These are phyloP conservation scores for Dicrostonyx torquatus DNA, from an alignment of 2,797 vertebrate genomes.

Conservation along the genomic window DNA sequence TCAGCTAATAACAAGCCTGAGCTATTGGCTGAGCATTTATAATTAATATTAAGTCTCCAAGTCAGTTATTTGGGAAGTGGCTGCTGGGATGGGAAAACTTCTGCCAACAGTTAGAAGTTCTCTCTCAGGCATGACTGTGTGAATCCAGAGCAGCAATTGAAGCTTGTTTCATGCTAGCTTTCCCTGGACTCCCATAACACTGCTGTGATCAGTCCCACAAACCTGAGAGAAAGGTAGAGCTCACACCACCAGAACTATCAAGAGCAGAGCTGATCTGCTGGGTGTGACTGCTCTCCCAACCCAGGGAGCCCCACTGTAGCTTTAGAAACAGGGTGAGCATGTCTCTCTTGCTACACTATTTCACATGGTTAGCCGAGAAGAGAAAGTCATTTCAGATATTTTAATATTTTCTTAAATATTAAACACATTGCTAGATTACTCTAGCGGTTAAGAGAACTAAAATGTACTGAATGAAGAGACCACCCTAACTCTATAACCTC, in stretches of 20 bases:
- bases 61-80: too few species aligned
- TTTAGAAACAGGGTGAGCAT: accelerated
- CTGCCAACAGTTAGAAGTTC: not conserved
- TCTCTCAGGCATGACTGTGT: accelerated
- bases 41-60: too few species aligned
- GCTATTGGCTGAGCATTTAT: too few species aligned
- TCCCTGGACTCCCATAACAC: not conserved
- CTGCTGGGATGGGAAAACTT: too few species aligned
- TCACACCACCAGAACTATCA: accelerated
- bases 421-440: not conserved
- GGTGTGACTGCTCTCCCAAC: not conserved
- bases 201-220: accelerated
- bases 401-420: not conserved
- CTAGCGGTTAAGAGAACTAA: not conserved
- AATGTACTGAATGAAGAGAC: not conserved
- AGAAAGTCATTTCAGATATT: not conserved
- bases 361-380: not conserved
- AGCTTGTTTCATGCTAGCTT: too few species aligned
- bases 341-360: not conserved
- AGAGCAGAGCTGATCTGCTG: not conserved
- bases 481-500: not conserved
- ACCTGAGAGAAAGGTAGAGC: not conserved
- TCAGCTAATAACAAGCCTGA: too few species aligned
- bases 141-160: accelerated
- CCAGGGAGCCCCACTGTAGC: accelerated